These are phyloP conservation scores for Lysandra coridon DNA, from an alignment of 2,888 invertebrate species.

Conservation along the genomic window DNA sequence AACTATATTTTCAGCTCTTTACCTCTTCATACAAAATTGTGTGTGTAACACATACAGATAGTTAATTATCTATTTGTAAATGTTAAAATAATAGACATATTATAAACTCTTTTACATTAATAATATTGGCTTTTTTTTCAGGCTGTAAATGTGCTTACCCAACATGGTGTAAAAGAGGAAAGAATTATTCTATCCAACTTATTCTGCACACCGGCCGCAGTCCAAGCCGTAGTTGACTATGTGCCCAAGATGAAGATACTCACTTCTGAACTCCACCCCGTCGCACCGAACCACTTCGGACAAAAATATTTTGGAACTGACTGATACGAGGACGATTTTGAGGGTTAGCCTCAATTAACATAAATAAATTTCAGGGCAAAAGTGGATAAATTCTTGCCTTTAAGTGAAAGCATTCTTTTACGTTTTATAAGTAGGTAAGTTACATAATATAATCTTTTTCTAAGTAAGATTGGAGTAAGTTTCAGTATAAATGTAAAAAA, in stretches of 20 bases:
- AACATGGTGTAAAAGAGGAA: slow-evolving; percentile 95
- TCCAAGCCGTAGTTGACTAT: slow-evolving; percentile 89
- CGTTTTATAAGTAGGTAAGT: neutral
- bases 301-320: slow-evolving; percentile 99
- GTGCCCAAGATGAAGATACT: slow-evolving; percentile 96
- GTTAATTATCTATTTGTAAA: no score
- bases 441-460: neutral
- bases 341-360: slow-evolving; percentile 34
- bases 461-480: neutral
- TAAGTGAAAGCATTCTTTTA: neutral
- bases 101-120: no score
- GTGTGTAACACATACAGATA: no score
- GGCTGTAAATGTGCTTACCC: slow-evolving; percentile 96
- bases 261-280: slow-evolving; percentile 96
- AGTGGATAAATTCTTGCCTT: slow-evolving; percentile 3
- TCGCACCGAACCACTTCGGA: slow-evolving; percentile 98
- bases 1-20: no score
- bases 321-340: slow-evolving; percentile 69
- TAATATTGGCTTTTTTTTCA: slow-evolving; percentile 63
- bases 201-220: slow-evolving; percentile 96
- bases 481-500: neutral
- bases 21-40: no score
- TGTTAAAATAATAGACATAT: no score
- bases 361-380: neutral
- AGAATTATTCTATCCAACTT: slow-evolving; percentile 98